Evolutionary conservation across 2,888 invertebrate species (phyloP), one percentile per base, ranked within the genome.

Genomic region (Phengaris arion): DNA sequence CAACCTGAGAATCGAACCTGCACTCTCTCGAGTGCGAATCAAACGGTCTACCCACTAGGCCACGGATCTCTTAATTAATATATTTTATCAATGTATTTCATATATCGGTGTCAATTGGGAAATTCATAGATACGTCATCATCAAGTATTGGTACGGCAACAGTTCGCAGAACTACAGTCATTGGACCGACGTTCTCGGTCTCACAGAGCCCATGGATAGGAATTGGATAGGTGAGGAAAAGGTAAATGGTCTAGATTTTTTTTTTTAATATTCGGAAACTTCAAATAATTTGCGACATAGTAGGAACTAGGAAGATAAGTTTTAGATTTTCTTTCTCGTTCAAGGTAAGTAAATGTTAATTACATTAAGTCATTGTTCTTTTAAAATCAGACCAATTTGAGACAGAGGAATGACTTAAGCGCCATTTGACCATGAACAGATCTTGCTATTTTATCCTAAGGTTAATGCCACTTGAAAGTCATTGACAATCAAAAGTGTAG

Each of bases 61-160:
- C 22, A 22, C 22, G 22, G 22, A 22, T 0, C 22, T 22, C 22
- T 22, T 22, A 22, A 22, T 22, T 22, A 22, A 22, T 22, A 22
- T 22, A 22, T 22, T 22, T 70, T 72, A 48, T 69, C 59, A 51
- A 64, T 9, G 12, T 35, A 12, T 52, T 52, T 52, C 1, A 52
- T 64, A 10, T 12, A 64, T 35, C 64, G 35, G 10, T 7, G 22
- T 64, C 35, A 12, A 15, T 57, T 57, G 35, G 45, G 12, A 10
- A n/a, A 68, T 75, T 82, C 81, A 55, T 87, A 96, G 96, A 46
- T 97, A 95, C 81, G 96, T 96, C 0, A 96, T 96, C 74, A 96
- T 97, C 77, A 96, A 96, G 81, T 95, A 96, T 81, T 96, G 96
- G 95, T 96, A 96, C 80, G 95, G 95, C 1, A 95, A 95, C 83